Base-by-base conservation (phyloP, 1,140 invertebrate genomes). In the Drosophila tropicalis region DNA sequence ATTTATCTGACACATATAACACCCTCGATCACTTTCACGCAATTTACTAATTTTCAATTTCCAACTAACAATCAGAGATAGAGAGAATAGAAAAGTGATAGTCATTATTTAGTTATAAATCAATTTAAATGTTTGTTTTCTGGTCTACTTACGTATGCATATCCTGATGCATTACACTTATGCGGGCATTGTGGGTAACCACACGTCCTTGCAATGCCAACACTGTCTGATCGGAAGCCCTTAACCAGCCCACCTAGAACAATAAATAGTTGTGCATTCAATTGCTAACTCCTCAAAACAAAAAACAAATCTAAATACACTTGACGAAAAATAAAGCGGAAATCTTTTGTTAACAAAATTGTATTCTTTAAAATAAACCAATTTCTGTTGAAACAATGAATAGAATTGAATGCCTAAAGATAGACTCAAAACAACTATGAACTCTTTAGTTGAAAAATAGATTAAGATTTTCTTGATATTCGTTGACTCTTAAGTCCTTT, bases 1-100 rank as follows among this genome's bases (percentile, higher is more conserved):
- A 92, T 98, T 98, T 74, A 98, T 95, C 92, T 97, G 96, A 87
- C 96, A 97, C 96, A 97, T 97, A 90, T 97, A 97, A 86, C 96
- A 96, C 32, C 96, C 96, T 34, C 95, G 93, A 90, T 96, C 96
- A 40, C 94, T 93, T 65, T 96, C 95, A 72, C 95, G 95, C 51
- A 96, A 92, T 73, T 95, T 95, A 74, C 95, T 92, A 74, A 97
- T 95, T 87, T 96, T 95, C 10, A 97, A 94, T 89, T 96, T 95
- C 96, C 96, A 97, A 15, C 82, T 85, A 13, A 13, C 10, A 13
- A 13, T 13, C 29, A 29, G 29, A 29, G 29, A 29, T 5, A 6
- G 29, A 29, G 29, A 29, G 12, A 44, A 5, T 0, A 9, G 29
- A n/a, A 15, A 25, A 0, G 2, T 34, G 34, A 15, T 29, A 25